These are phyloP conservation scores for Rattus rattus DNA, from an alignment of 2,113 vertebrate genomes.

Conservation along the genomic window DNA sequence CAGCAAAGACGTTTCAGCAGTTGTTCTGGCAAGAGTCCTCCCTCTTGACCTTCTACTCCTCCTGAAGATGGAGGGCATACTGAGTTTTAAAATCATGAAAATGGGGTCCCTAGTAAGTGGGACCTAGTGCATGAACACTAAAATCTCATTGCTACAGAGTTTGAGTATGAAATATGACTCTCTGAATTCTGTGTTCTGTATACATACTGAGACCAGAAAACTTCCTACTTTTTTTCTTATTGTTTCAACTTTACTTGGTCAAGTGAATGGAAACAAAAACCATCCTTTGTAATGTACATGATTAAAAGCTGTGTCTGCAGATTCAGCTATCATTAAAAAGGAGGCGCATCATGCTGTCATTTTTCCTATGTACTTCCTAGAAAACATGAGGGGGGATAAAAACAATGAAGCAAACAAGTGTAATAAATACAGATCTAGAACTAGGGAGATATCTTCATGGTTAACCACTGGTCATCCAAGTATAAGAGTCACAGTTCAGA, in stretches of 20 bases:
- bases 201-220: conserved; percentile 15
- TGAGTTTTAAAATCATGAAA: conserved; percentile 63
- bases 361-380: not conserved
- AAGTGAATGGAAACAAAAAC: conserved; percentile 46
- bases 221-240: not conserved
- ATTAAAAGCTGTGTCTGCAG: conserved; percentile 33
- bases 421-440: not conserved
- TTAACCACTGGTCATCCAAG: not conserved
- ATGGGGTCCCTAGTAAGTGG: not conserved
- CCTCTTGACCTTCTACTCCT: not conserved
- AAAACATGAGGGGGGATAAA: not conserved
- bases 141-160: conserved; percentile 40
- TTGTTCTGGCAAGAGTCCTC: conserved; percentile 24
- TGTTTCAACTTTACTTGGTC: conserved; percentile 10
- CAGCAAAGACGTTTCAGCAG: conserved; percentile 17
- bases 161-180: not conserved
- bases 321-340: not conserved
- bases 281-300: not conserved
- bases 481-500: not conserved
- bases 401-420: not conserved
- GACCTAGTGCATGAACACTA: conserved; percentile 68
- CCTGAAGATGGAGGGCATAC: not conserved
- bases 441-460: not conserved
- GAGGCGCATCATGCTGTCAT: not conserved
- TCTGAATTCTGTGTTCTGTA: conserved; percentile 29